Evolutionary conservation across 2,888 invertebrate species (phyloP).

Genomic region (Sinodicranocentrus sp.): DNA sequence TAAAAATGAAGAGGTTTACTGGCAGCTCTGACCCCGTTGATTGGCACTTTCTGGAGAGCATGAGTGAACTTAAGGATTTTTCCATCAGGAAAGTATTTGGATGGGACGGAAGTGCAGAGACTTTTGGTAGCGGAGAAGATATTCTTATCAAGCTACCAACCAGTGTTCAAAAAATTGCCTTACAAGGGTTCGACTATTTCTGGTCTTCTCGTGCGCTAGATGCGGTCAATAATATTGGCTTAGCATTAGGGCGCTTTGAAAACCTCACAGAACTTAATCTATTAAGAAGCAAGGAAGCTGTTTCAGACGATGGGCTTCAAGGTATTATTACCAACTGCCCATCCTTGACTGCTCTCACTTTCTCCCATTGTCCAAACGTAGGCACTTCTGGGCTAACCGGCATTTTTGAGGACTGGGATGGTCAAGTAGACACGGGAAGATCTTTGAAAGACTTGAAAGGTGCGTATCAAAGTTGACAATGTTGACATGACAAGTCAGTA

Average conservation of each 20-base stretch:
- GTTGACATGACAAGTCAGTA: too few species aligned
- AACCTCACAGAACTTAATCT: slow-evolving; percentile 57
- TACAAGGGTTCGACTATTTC: slow-evolving; percentile 51
- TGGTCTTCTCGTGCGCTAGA: slow-evolving; percentile 36
- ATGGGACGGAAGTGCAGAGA: slow-evolving; percentile 12
- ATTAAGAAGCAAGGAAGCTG: slow-evolving; percentile 47
- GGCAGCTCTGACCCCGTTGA: slow-evolving; percentile 49
- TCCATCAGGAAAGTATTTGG: slow-evolving; percentile 43
- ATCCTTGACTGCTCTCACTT: slow-evolving; percentile 43
- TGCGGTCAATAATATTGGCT: slow-evolving; percentile 31
- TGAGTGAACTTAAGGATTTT: slow-evolving; percentile 58
- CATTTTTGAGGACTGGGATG: slow-evolving; percentile 10
- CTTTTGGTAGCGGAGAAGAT: slow-evolving; percentile 51
- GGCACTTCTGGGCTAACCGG: slow-evolving; percentile 63
- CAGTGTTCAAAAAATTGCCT: slow-evolving; percentile 31
- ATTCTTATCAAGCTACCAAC: slow-evolving; percentile 50
- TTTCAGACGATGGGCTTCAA: slow-evolving; percentile 67
- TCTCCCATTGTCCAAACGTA: slow-evolving; percentile 57
- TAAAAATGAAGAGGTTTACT: slow-evolving; percentile 58
- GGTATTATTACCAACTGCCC: slow-evolving; percentile 43
- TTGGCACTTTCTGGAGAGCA: slow-evolving; percentile 60
- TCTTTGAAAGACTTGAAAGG: slow-evolving; percentile 62
- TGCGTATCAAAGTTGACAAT: too few species aligned
- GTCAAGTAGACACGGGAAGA: slow-evolving; percentile 30
- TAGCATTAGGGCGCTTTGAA: slow-evolving; percentile 37